A percentile compares a stretch with the other conserved stretches of the same genome.
Evolutionary conservation across 2,888 invertebrate genomes (phyloP).

Genomic region (Eupithecia inturbata): DNA sequence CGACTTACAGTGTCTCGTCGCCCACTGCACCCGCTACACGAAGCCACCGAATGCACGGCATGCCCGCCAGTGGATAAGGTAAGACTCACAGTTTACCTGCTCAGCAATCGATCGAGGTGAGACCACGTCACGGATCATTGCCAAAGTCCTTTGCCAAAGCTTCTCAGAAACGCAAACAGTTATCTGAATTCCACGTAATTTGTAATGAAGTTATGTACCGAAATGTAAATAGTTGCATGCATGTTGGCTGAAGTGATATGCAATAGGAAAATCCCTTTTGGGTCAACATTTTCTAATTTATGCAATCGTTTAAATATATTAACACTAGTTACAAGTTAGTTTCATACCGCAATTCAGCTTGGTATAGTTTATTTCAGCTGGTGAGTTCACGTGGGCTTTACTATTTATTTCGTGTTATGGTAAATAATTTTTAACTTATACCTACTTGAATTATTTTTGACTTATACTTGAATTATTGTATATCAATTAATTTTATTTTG

Average conservation of each 20-base stretch:
- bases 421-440: no score
- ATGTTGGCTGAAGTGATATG: slow-evolving; percentile 23
- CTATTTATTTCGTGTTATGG: no score
- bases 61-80: slow-evolving; percentile 21
- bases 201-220: neutral
- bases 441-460: no score
- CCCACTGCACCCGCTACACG: neutral
- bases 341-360: neutral
- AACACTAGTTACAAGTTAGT: slow-evolving; percentile 2
- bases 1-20: neutral
- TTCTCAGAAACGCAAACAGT: slow-evolving; percentile 26
- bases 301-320: slow-evolving; percentile 7
- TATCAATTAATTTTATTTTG: no score
- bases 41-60: slow-evolving; percentile 9
- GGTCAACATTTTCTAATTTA: slow-evolving; percentile 28
- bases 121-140: slow-evolving; percentile 38
- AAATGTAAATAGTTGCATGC: slow-evolving; percentile 23
- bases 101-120: slow-evolving; percentile 30
- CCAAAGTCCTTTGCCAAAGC: slow-evolving; percentile 29
- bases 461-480: no score
- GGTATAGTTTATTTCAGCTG: neutral
- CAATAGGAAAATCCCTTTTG: slow-evolving; percentile 29
- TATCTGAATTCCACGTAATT: slow-evolving; percentile 12
- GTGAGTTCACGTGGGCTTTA: no score
- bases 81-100: slow-evolving; percentile 21